Evolutionary conservation across 1,140 invertebrate species (phyloP).

Genomic region (Leptinotarsa texana): DNA sequence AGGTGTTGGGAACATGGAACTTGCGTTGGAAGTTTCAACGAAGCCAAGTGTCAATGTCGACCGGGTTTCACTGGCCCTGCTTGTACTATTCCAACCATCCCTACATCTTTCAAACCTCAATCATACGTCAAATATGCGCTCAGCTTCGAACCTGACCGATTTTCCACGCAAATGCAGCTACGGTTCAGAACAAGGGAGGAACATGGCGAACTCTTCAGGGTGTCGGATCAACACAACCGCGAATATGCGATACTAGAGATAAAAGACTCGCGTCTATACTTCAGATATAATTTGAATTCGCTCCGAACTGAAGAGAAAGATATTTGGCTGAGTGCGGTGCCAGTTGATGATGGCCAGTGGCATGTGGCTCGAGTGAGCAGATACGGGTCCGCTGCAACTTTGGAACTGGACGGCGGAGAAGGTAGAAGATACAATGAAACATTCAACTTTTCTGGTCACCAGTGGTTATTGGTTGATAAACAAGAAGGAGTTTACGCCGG

Average conservation of each 20-base stretch:
- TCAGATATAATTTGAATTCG: constrained; percentile 92
- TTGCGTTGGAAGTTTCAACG: constrained; percentile 87
- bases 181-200: constrained; percentile 90
- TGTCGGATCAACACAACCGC: constrained; percentile 91
- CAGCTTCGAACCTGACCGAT: constrained; percentile 90
- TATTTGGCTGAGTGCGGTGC: constrained; percentile 86
- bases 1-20: constrained; percentile 89
- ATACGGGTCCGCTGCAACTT: constrained; percentile 90
- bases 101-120: constrained; percentile 86
- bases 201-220: constrained; percentile 88
- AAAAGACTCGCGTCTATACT: constrained; percentile 86
- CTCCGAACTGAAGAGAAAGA: constrained; percentile 85
- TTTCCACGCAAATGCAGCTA: constrained; percentile 89
- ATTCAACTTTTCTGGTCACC: constrained; percentile 87
- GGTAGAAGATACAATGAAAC: constrained; percentile 93
- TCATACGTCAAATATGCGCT: constrained; percentile 95
- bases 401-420: constrained; percentile 94
- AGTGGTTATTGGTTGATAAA: constrained; percentile 90
- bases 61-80: constrained; percentile 88
- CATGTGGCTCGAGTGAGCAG: constrained; percentile 88
- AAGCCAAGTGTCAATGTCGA: constrained; percentile 88
- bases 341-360: constrained; percentile 96
- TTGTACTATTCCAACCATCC: constrained; percentile 82
- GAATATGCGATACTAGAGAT: constrained; percentile 94
- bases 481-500: constrained; percentile 94